Evolutionary conservation across 2,888 invertebrate species (phyloP).

Genomic region (Blera fallax): DNA sequence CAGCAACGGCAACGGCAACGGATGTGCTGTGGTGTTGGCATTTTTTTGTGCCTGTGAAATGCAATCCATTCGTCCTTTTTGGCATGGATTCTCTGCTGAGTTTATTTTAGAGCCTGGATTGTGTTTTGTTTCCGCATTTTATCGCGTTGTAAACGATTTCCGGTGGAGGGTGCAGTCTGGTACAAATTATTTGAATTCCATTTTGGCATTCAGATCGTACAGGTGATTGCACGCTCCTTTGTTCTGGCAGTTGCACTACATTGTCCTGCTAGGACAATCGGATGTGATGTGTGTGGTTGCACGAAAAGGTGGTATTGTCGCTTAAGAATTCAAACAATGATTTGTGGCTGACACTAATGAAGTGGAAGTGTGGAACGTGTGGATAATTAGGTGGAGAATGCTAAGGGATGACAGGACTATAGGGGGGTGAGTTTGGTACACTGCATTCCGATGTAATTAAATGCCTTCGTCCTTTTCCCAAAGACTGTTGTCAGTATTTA

Average conservation of each 20-base stretch:
- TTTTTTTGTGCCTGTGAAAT: not conserved
- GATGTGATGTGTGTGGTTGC: conserved; percentile 16
- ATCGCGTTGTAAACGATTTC: conserved; percentile 17
- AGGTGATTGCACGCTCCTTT: conserved; percentile 9
- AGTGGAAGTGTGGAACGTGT: not conserved
- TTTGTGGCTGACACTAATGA: not conserved
- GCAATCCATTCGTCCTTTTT: not conserved
- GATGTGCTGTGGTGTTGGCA: not conserved
- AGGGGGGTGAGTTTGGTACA: too few species aligned
- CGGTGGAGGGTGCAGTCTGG: not conserved
- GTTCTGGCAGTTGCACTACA: not conserved
- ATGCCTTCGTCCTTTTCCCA: too few species aligned
- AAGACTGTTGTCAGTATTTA: too few species aligned
- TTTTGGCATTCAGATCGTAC: conserved; percentile 15
- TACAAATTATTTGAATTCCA: conserved; percentile 22
- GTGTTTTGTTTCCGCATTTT: conserved; percentile 9
- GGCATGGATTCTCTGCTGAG: not conserved
- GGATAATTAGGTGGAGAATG: not conserved
- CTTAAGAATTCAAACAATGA: not conserved
- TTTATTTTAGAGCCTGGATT: conserved; percentile 7
- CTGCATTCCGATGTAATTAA: too few species aligned
- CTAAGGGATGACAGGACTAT: too few species aligned
- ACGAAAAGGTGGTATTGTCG: not conserved
- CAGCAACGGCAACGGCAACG: conserved; percentile 4
- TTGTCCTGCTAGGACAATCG: conserved; percentile 9